Percentiles rank a stretch among this genome's conserved stretches.
Conservation (phyloP, 2,797 vertebrate genomes). For the Arremon aurantiirostris region DNA sequence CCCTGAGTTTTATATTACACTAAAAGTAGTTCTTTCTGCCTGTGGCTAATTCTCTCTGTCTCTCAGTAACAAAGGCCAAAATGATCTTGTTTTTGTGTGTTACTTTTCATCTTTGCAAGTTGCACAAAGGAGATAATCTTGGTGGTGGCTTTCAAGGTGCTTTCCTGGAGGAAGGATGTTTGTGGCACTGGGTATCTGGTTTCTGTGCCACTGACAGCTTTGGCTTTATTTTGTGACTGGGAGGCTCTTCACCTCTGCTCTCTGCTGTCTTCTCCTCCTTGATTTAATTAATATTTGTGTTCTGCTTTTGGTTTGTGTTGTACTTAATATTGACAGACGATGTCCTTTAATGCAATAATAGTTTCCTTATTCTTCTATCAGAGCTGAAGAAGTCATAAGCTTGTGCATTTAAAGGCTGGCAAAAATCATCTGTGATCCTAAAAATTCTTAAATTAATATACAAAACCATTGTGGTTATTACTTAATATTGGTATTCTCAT, state of each 20-base stretch:
- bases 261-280: not conserved
- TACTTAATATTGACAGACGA: not conserved
- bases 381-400: not conserved
- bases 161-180: not conserved
- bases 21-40: not conserved
- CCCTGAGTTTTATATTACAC: not conserved
- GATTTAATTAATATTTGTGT: not conserved
- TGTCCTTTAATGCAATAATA: not conserved
- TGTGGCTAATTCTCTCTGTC: not conserved
- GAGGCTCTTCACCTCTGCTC: not conserved
- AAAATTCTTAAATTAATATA: not conserved
- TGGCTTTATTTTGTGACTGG: not conserved
- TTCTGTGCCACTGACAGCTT: not conserved
- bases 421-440: not conserved
- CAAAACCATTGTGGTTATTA: not conserved
- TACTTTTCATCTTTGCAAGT: not conserved
- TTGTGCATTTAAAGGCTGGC: not conserved
- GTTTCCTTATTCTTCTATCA: not conserved
- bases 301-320: not conserved
- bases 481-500: not conserved
- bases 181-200: not conserved
- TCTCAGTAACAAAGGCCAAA: fast-evolving
- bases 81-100: not conserved
- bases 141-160: not conserved
- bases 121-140: not conserved